A percentile compares a stretch with the other conserved stretches of the same genome.
phyloP scores from a whole-genome alignment of 1,140 invertebrate species.

The Megalopta genalis region DNA sequence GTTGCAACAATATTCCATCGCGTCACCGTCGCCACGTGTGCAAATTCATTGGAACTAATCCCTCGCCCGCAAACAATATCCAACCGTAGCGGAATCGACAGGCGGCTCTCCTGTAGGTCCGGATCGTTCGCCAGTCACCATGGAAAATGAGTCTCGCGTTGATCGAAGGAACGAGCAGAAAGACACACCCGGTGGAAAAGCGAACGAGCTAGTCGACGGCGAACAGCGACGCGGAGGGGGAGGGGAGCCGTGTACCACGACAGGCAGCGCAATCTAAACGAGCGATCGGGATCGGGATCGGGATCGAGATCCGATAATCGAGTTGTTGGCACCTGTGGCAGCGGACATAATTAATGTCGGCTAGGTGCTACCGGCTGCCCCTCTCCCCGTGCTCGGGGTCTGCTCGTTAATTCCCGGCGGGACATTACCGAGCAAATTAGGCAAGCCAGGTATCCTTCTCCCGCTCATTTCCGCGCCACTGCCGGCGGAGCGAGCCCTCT shows the following conservation, averaged over 20 bases:
- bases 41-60: too few species aligned
- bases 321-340: constrained; percentile 79
- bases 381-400: constrained; percentile 1
- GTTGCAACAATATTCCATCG: too few species aligned
- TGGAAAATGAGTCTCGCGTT: background rate
- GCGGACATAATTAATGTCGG: constrained; percentile 76
- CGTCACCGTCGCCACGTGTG: too few species aligned
- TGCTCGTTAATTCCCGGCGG: constrained; percentile 58
- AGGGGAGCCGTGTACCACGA: constrained; percentile 6
- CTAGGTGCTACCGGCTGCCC: constrained; percentile 57
- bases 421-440: constrained; percentile 61
- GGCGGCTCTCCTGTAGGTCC: too few species aligned
- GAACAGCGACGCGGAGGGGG: too few species aligned
- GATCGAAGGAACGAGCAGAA: background rate
- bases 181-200: too few species aligned
- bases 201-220: background rate
- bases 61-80: too few species aligned
- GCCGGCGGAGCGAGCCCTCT: background rate
- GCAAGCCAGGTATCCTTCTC: constrained; percentile 32
- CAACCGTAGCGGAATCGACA: too few species aligned
- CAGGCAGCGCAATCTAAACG: constrained; percentile 63
- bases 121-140: too few species aligned
- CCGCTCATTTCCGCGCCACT: background rate
- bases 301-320: constrained; percentile 77
- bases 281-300: constrained; percentile 66